Conservation (phyloP, 2,888 invertebrate genomes). For the Scaptomyza reducta region DNA sequence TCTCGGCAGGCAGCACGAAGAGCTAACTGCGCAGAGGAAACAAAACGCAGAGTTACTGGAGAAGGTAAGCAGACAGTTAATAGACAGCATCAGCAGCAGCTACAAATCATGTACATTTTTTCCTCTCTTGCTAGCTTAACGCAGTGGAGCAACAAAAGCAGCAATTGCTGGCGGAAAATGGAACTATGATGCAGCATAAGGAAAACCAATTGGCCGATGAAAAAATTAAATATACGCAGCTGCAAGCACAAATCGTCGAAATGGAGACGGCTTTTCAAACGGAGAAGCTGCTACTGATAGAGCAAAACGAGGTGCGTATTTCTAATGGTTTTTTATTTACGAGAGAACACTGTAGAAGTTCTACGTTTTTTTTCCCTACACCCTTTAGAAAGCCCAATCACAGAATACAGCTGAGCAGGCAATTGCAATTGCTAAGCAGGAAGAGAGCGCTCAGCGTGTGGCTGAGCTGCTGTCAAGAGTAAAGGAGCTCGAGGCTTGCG, state of each 20-base stretch:
- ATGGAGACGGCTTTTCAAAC: background rate
- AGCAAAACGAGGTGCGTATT: conserved; percentile 8
- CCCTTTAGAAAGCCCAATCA: conserved; percentile 2
- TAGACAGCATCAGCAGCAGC: background rate
- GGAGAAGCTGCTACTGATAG: background rate
- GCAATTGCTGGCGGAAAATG: background rate
- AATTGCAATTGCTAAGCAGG: background rate
- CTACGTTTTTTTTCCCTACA: background rate
- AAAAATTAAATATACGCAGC: background rate
- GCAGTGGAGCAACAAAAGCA: background rate
- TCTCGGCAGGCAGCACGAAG: background rate
- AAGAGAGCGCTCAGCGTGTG: background rate
- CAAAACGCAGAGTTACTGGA: background rate
- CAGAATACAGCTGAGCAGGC: background rate
- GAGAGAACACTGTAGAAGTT: background rate
- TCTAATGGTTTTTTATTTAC: too few relatives aligned
- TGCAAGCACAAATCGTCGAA: background rate
- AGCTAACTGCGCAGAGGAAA: background rate
- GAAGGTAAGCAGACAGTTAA: conserved; percentile 10
- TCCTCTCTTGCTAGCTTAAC: background rate
- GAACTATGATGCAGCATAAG: background rate
- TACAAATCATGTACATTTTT: background rate
- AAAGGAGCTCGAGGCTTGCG: background rate
- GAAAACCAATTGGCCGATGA: background rate
- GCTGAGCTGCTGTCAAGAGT: background rate